Evolutionary conservation across 2,888 invertebrate species (phyloP).

Genomic region (Schrankia costaestrigalis): DNA sequence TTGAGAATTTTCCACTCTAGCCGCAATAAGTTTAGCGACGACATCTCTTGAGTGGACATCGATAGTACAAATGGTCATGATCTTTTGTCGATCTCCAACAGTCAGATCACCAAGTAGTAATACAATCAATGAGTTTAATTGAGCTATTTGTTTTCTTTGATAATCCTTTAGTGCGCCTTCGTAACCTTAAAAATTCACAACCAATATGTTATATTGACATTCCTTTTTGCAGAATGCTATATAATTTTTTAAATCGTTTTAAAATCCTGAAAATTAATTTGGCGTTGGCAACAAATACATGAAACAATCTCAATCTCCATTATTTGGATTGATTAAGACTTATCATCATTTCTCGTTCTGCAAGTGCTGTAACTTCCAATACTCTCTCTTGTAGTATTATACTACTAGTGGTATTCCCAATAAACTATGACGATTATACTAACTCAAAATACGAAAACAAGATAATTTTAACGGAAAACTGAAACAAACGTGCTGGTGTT

Average conservation of each 20-base stretch:
- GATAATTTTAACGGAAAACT: too few relatives aligned
- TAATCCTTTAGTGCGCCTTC: constrained; percentile 96
- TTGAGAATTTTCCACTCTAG: constrained; percentile 88
- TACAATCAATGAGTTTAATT: constrained; percentile 90
- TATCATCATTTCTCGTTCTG: too few relatives aligned
- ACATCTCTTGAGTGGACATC: constrained; percentile 97
- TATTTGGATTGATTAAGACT: too few relatives aligned
- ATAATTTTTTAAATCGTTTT: neutral
- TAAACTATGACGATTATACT: too few relatives aligned
- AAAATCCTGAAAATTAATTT: neutral
- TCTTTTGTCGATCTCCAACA: constrained; percentile 93
- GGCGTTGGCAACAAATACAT: neutral
- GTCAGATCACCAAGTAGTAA: constrained; percentile 90
- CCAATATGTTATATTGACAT: neutral
- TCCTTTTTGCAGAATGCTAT: neutral
- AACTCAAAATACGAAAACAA: too few relatives aligned
- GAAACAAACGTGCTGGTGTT: too few relatives aligned
- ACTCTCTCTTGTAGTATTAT: too few relatives aligned
- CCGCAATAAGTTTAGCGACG: constrained; percentile 90
- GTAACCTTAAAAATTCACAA: constrained; percentile 77
- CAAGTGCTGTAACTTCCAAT: too few relatives aligned
- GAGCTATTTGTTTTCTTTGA: constrained; percentile 92
- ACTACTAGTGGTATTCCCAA: too few relatives aligned
- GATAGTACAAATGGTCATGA: constrained; percentile 98
- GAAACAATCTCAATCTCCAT: too few relatives aligned